Evolutionary conservation across 2,888 invertebrate species (phyloP).

Genomic region (Metalampra italica): DNA sequence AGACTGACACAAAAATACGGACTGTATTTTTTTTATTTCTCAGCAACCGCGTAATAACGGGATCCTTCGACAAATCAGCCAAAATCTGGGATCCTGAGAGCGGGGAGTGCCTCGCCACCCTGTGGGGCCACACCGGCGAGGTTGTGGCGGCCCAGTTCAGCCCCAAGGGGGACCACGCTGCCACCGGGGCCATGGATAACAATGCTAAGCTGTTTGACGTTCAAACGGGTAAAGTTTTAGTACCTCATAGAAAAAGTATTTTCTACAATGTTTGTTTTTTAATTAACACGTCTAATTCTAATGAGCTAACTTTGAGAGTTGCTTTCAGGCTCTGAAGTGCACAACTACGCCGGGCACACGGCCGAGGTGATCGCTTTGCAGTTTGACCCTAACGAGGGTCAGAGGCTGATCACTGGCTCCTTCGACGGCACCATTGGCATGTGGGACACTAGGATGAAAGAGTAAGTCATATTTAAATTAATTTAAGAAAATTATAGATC

Average conservation of each 20-base stretch:
- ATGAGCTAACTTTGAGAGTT: no score
- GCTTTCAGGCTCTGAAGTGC: slow-evolving; percentile 81
- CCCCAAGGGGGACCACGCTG: slow-evolving; percentile 80
- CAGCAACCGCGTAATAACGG: slow-evolving; percentile 85
- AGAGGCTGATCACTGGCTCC: slow-evolving; percentile 85
- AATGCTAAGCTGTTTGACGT: slow-evolving; percentile 85
- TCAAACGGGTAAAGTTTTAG: slow-evolving; percentile 73
- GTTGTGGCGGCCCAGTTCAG: slow-evolving; percentile 85
- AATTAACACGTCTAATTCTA: no score
- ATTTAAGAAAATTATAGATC: no score
- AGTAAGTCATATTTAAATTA: slow-evolving; percentile 53
- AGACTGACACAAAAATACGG: no score
- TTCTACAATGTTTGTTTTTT: no score
- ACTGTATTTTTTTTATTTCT: no score
- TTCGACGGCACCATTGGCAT: slow-evolving; percentile 87
- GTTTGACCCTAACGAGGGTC: slow-evolving; percentile 83
- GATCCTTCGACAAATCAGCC: slow-evolving; percentile 89
- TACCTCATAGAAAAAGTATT: background rate
- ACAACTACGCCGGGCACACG: slow-evolving; percentile 81
- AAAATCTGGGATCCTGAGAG: slow-evolving; percentile 84
- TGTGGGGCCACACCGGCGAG: slow-evolving; percentile 87
- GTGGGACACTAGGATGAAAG: slow-evolving; percentile 84
- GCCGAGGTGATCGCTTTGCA: slow-evolving; percentile 87
- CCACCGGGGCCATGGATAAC: slow-evolving; percentile 87
- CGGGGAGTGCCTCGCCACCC: slow-evolving; percentile 82